Evolutionary conservation across 2,888 invertebrate species (phyloP).

Genomic region (Lasioglossum malachurum): DNA sequence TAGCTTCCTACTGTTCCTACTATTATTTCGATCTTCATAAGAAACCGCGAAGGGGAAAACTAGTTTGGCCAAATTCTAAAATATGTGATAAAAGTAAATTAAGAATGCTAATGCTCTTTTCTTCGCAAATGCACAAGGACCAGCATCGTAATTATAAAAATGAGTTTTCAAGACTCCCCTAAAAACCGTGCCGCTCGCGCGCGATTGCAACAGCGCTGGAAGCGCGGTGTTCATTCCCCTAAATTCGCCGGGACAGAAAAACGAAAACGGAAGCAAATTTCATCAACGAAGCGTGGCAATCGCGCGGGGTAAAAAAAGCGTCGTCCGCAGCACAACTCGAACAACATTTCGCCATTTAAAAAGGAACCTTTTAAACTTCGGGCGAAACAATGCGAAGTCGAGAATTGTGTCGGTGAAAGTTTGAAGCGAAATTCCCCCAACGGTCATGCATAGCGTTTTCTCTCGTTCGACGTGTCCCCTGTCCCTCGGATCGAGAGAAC

Average conservation of each 20-base stretch:
- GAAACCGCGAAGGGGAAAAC: neutral
- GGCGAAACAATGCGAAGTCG: neutral
- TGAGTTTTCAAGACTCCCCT: neutral
- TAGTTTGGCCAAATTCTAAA: neutral
- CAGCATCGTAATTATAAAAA: neutral
- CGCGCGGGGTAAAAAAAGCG: neutral
- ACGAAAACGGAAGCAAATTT: neutral
- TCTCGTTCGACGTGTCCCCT: neutral
- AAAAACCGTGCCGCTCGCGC: neutral
- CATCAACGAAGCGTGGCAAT: neutral
- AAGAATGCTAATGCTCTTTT: neutral
- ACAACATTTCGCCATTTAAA: slow-evolving; percentile 3
- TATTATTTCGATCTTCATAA: no score
- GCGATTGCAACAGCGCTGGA: neutral
- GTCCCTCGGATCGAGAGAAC: neutral
- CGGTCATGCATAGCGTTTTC: slow-evolving; percentile 7
- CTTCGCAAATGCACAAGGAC: neutral
- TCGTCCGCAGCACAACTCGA: neutral
- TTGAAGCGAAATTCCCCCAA: neutral
- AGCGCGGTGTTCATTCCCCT: neutral
- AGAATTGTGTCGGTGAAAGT: slow-evolving; percentile 14
- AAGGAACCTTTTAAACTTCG: neutral
- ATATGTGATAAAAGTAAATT: neutral
- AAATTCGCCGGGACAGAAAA: neutral
- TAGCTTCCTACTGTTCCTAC: no score